phyloP scores from a whole-genome alignment of 2,113 vertebrate species.

The Toxotes jaculatrix region DNA sequence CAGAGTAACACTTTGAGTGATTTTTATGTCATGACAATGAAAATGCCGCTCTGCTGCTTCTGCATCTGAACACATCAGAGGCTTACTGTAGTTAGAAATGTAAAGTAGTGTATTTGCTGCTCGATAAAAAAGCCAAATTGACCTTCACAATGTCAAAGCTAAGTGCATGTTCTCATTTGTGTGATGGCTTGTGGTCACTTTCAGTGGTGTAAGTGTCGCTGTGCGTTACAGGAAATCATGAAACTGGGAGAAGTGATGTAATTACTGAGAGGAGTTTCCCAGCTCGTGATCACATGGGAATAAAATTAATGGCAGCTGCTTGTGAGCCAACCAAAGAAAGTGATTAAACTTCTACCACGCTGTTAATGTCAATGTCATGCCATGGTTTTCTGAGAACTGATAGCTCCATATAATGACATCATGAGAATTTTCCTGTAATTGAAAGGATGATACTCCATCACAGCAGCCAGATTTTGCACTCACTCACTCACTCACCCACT shows the following conservation, averaged over 20 bases:
- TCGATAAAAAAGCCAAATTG: constrained; percentile 4
- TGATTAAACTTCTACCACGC: constrained; percentile 27
- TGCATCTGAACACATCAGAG: not conserved
- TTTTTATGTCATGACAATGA: not conserved
- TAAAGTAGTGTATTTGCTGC: not conserved
- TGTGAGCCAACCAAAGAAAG: constrained; percentile 11
- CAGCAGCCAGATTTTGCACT: constrained; percentile 15
- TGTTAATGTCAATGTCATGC: constrained; percentile 31
- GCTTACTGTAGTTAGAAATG: not conserved
- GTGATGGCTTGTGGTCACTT: constrained; percentile 11
- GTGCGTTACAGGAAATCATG: constrained; percentile 37
- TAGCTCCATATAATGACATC: constrained; percentile 36
- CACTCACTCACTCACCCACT: constrained; percentile 12
- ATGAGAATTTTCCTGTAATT: constrained; percentile 43
- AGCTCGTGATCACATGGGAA: constrained; percentile 4
- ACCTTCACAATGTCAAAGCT: constrained; percentile 30
- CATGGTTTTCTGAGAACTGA: constrained; percentile 23
- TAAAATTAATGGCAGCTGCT: constrained; percentile 28
- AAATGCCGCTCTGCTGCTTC: not conserved
- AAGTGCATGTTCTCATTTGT: constrained; percentile 11
- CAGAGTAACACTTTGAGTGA: not conserved
- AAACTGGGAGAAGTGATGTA: constrained; percentile 50
- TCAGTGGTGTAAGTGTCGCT: not conserved
- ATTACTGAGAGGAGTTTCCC: constrained; percentile 45
- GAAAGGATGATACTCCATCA: constrained; percentile 40